Evolutionary conservation across 1,140 invertebrate species (phyloP).

Genomic region (Drosophila ironensis): DNA sequence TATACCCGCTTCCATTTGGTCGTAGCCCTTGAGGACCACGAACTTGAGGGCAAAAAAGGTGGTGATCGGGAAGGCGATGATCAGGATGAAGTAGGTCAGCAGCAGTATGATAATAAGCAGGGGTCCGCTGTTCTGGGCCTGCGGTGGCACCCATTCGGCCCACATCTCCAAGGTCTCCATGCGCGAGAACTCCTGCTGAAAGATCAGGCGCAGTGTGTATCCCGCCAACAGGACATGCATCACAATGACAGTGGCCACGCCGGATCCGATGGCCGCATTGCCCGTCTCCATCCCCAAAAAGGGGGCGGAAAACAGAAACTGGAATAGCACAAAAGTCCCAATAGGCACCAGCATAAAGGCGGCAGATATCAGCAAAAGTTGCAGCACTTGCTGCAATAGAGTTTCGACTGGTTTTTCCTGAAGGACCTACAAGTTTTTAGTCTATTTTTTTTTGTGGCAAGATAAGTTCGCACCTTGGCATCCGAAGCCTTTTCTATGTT

Average conservation of each 20-base stretch:
- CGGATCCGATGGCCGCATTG: conserved; percentile 32
- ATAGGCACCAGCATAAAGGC: conserved; percentile 23
- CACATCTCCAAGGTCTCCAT: conserved; percentile 1
- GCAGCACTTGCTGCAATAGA: not conserved
- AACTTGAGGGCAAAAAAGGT: conserved; percentile 44
- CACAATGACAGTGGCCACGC: conserved; percentile 27
- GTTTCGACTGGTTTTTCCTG: not conserved
- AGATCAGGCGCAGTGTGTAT: conserved; percentile 27
- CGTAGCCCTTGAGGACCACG: conserved; percentile 36
- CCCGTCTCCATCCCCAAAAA: not conserved
- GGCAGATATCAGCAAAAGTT: conserved; percentile 12
- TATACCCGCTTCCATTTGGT: conserved; percentile 25
- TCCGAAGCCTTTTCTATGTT: conserved; percentile 2
- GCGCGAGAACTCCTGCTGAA: conserved; percentile 10
- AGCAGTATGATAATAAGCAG: conserved; percentile 15
- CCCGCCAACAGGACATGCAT: conserved; percentile 23
- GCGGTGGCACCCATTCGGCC: conserved; percentile 3
- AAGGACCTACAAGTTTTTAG: not conserved
- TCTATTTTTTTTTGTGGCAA: too few species aligned
- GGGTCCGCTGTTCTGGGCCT: not conserved
- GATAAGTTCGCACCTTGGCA: conserved; percentile 8
- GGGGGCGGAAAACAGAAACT: conserved; percentile 2
- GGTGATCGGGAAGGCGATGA: conserved; percentile 30
- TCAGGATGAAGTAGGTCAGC: conserved; percentile 29
- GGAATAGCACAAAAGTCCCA: conserved; percentile 9